These are phyloP conservation scores for Heliconius charithonia DNA, from an alignment of 2,888 invertebrate genomes.

Conservation along the genomic window DNA sequence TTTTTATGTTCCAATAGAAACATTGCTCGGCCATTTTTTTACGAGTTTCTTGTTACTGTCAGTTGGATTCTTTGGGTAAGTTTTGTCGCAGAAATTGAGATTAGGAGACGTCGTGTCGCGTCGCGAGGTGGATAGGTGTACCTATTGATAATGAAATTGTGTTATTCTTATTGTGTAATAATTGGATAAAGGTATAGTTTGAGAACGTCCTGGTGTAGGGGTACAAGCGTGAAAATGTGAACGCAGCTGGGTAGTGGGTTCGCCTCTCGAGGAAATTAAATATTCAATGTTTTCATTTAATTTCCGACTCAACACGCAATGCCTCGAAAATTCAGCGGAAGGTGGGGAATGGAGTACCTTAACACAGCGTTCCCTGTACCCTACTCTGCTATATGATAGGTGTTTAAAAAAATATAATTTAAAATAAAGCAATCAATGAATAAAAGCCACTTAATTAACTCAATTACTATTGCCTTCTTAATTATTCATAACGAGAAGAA, in stretches of 20 bases:
- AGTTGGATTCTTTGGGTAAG: conserved; percentile 25
- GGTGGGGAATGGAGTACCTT: neutral
- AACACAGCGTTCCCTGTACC: neutral
- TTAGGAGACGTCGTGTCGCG: neutral
- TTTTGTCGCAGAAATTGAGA: conserved; percentile 23
- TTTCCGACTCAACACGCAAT: neutral
- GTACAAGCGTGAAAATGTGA: neutral
- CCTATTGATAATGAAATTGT: neutral
- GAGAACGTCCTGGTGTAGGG: neutral
- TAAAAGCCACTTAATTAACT: neutral
- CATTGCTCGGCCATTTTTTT: conserved; percentile 39
- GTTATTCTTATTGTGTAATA: too few relatives aligned
- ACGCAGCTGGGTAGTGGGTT: neutral
- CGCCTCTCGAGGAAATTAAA: too few relatives aligned
- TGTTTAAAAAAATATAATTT: too few relatives aligned
- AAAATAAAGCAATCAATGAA: neutral
- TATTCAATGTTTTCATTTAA: too few relatives aligned
- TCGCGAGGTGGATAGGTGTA: neutral
- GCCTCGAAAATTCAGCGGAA: too few relatives aligned
- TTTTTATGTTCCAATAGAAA: conserved; percentile 42
- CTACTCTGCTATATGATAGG: too few relatives aligned
- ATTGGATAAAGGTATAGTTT: too few relatives aligned
- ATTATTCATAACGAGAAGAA: conserved; percentile 7
- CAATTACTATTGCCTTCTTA: conserved; percentile 3
- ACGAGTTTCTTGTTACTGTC: conserved; percentile 39